Percentiles rank a stretch among this genome's conserved stretches.
These are phyloP conservation scores for Apis mellifera DNA, from an alignment of 1,140 invertebrate species.

Conservation along the genomic window Amel_HAv3.1 CM009944.2:9165501-9166000, in stretches of 20 bases:
- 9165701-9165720: constrained; percentile 4
- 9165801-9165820: neutral
- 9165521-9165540: too few species aligned
- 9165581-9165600: too few species aligned
- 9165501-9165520: too few species aligned
- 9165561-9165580: too few species aligned
- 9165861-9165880: too few species aligned
- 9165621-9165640: neutral
- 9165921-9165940: too few species aligned
- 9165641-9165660: neutral
- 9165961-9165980: too few species aligned
- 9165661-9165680: constrained; percentile 21
- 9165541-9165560: too few species aligned
- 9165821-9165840: neutral
- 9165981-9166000: too few species aligned
- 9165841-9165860: neutral
- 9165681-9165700: neutral
- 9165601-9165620: neutral
- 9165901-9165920: too few species aligned
- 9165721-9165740: constrained; percentile 2
- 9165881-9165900: too few species aligned
- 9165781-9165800: constrained; percentile 5
- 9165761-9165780: constrained; percentile 20
- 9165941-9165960: too few species aligned
- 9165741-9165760: constrained; percentile 24